These are phyloP conservation scores for Ferrisia virgata DNA, from an alignment of 2,888 invertebrate genomes.

Conservation along the genomic window DNA sequence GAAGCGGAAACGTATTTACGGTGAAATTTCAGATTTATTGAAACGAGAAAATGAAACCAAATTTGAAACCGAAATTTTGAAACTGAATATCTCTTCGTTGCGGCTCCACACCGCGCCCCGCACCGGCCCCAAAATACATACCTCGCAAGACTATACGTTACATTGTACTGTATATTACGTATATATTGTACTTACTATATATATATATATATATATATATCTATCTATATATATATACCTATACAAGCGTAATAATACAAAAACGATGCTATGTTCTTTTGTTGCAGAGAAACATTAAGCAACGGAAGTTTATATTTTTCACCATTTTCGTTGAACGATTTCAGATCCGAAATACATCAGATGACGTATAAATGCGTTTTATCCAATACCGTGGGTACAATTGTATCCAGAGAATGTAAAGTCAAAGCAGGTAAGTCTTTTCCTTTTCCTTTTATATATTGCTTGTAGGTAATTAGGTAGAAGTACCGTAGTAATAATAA, in stretches of 20 bases:
- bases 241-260: background rate
- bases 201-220: no score
- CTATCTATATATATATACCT: no score
- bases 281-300: slow-evolving; percentile 50
- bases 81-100: background rate
- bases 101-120: no score
- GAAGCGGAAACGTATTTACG: slow-evolving; percentile 2
- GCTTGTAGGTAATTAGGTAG: background rate
- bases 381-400: slow-evolving; percentile 54
- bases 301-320: slow-evolving; percentile 56
- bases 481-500: no score
- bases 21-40: slow-evolving; percentile 26
- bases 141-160: no score
- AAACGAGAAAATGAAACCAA: slow-evolving; percentile 25
- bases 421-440: slow-evolving; percentile 50
- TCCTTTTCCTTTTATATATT: background rate
- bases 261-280: slow-evolving; percentile 34
- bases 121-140: no score
- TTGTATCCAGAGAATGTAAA: slow-evolving; percentile 54
- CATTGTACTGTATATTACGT: no score
- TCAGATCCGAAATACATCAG: slow-evolving; percentile 54
- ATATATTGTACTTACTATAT: no score
- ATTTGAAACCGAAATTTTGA: slow-evolving; percentile 14
- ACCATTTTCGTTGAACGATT: slow-evolving; percentile 54
- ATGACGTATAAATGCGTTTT: slow-evolving; percentile 56